Base-by-base conservation (phyloP, 2,797 vertebrate species). In the Poeciliopsis infans region DNA sequence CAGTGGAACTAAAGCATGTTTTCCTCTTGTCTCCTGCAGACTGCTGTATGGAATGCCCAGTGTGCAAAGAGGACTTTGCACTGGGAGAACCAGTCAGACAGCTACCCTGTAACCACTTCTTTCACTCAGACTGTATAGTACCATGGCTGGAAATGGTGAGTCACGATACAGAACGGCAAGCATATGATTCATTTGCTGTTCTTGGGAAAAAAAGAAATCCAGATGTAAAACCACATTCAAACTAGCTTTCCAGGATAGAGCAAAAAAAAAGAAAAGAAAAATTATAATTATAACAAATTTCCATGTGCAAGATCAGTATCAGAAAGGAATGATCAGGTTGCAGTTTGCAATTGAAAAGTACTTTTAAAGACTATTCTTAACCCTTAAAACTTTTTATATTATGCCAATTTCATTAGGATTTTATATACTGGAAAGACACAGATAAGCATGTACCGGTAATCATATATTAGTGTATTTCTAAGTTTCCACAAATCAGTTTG, bases 101-200 rank as follows among this genome's bases (percentile, higher is more conserved):
- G 94, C 93, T 99, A 59, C 98, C 98, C 75, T 99, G 98, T 92
- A 98, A 98, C 86, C 98, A 99, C 92, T 94, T 98, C 95, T 99
- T 99, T 93, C 98, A 99, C 90, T 98, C 97, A 94, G 96, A 96
- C 93, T 99, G 98, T 95, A 99, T 99, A 86, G 97, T 99, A 91
- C 98, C 98, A 0, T 99, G 98, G 98, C 94, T 99, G 89, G 97
- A 99, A 93, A 95, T 99, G 97, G 98, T 99, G 86, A 98, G 97
- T 87, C 41, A 72, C 53, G 33, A 41, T 20, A 66, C 76, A 77
- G 43, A 41, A 28, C 2, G 76, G 39, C 3, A 49, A 8, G 25
- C 68, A n/a, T 70, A 70, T 70, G 68, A 70, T 45, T 70, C 41
- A 28, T 70, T 70, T 28, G 25, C 41, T 70, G 23, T 45, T 45